Conservation (phyloP, 1,140 invertebrate genomes). For the Melitaea cinxia region DNA sequence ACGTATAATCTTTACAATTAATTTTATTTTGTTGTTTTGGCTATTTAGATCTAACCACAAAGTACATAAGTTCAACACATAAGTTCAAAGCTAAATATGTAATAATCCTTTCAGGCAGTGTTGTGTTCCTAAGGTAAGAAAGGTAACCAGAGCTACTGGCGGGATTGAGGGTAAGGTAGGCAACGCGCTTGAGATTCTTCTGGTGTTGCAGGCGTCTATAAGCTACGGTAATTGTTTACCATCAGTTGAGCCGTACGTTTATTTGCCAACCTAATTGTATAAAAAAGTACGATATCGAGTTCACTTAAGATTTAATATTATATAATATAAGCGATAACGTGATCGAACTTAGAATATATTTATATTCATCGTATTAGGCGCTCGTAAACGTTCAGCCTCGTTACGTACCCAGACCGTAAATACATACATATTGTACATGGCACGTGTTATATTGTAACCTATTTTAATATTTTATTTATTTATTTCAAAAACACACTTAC, state of each 20-base stretch:
- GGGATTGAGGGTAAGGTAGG: too few species aligned
- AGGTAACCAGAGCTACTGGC: too few species aligned
- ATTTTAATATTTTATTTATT: conserved; percentile 13
- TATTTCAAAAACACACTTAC: too few species aligned
- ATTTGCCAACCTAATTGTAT: too few species aligned
- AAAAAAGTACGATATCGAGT: too few species aligned
- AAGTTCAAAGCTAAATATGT: not conserved
- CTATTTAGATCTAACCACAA: not conserved
- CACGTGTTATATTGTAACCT: conserved; percentile 45
- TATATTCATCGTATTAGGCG: conserved; percentile 50
- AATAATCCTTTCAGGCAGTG: too few species aligned
- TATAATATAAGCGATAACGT: too few species aligned
- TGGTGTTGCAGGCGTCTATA: too few species aligned
- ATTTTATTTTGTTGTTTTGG: not conserved
- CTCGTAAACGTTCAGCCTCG: conserved; percentile 55
- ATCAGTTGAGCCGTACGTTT: too few species aligned
- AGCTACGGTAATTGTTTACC: too few species aligned
- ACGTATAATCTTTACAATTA: not conserved
- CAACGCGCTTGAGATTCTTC: too few species aligned
- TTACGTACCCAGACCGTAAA: conserved; percentile 40
- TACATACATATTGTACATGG: conserved; percentile 30
- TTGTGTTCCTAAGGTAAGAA: too few species aligned
- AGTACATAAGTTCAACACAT: not conserved
- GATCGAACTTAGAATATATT: conserved; percentile 35
- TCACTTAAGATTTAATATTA: conserved; percentile 7